Base-by-base conservation (phyloP, 2,888 invertebrate genomes). In the Tineola bisselliella region DNA sequence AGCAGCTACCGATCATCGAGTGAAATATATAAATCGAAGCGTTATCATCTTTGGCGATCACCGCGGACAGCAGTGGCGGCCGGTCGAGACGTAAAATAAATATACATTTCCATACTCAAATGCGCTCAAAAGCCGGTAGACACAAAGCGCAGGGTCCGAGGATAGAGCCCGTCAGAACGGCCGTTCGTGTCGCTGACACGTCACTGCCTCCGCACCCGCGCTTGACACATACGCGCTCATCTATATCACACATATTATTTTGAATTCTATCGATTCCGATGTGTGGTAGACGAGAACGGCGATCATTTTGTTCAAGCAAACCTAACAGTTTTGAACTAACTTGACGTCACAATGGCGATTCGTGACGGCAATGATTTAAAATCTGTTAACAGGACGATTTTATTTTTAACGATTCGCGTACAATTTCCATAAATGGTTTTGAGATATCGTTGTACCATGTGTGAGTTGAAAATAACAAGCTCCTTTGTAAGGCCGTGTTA, bases 341-440 rank as follows among this genome's bases (percentile, higher is more conserved):
- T 73, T 86, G 87, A 87, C 87, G 77, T 84, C 77, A 87, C 87
- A 87, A 87, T 87, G 78, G 87, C 71, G 73, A 68, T 76, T 71
- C 66, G 72, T 81, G 87, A 87, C 84, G 82, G 87, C 84, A 84
- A 86, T 87, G 87, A 87, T 87, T 87, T 87, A 87, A 87, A 87
- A 87, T 86, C 86, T 86, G 87, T 87, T 87, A 86, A 87, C 87
- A 86, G 84, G 79, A 80, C 81, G 83, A 71, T 86, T 79, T 81
- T 86, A 84, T 86, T 86, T 87, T 87, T 86, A 84, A 84, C 83
- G 83, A 86, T 84, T 84, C 77, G 84, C 84, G 82, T 82, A 82
- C 84, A 81, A 86, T 87, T 83, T 83, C 87, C 84, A 82, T 87
- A 86, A 84, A 87, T 81, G 87, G 86, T 74, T 78, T 74, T 72